Evolutionary conservation across 2,113 vertebrate species (phyloP).

Genomic region (Triplophysa rosa): DNA sequence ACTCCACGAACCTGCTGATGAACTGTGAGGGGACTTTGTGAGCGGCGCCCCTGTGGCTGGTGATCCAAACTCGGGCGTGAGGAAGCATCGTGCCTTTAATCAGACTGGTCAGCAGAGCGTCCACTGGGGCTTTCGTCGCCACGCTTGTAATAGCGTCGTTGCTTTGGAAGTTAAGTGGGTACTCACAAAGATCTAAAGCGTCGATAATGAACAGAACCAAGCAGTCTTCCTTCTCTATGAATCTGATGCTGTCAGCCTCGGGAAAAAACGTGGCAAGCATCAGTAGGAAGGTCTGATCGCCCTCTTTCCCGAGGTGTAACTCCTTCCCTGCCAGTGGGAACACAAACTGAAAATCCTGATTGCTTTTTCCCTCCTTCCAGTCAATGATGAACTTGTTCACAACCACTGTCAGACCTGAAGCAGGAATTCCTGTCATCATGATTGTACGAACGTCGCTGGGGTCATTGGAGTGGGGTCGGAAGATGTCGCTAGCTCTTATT

Average conservation of each 20-base stretch:
- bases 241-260: constrained; percentile 47
- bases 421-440: constrained; percentile 68
- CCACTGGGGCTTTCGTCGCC: constrained; percentile 41
- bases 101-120: constrained; percentile 69
- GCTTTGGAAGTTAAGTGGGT: constrained; percentile 64
- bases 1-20: constrained; percentile 62
- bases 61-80: constrained; percentile 65
- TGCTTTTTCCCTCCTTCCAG: constrained; percentile 61
- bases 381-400: constrained; percentile 66
- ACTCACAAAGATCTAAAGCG: constrained; percentile 66
- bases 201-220: constrained; percentile 71
- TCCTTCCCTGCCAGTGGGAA: constrained; percentile 64
- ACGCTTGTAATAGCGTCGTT: constrained; percentile 55
- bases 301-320: constrained; percentile 54
- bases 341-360: constrained; percentile 71
- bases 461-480: constrained; percentile 45
- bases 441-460: constrained; percentile 54
- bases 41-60: constrained; percentile 59
- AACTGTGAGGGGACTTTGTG: constrained; percentile 62
- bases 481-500: constrained; percentile 59
- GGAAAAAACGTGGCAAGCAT: constrained; percentile 56
- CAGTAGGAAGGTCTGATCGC: constrained; percentile 57
- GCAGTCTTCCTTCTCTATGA: constrained; percentile 58
- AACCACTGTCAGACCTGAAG: constrained; percentile 64
- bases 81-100: constrained; percentile 67